Evolutionary conservation across 2,888 invertebrate genomes (phyloP), one percentile per base, ranked within the genome.

Genomic region (Nomada flava): DNA sequence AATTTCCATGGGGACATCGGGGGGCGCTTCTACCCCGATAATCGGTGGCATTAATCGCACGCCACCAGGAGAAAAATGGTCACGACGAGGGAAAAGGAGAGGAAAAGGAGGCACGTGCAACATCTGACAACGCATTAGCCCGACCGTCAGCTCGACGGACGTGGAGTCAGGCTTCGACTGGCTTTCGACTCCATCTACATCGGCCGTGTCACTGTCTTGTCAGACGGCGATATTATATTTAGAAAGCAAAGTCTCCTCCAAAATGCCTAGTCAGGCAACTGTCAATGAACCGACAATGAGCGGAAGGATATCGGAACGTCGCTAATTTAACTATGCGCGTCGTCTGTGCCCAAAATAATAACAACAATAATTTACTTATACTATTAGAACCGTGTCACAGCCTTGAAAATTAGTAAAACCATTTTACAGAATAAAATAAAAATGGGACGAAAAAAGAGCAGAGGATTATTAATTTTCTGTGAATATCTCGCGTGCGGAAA

Each of bases 101-200:
- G 55, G 60, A 26, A 11, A 63, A 57, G 62, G 44, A 73, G 29
- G 42, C 86, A 57, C 84, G 85, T 81, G 86, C 83, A 78, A 85
- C 90, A 83, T 86, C 87, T 88, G 91, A 90, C 90, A 90, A 90
- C 90, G 88, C 90, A 91, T 91, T 91, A 91, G 90, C 89, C 72
- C 72, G 57, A 76, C 73, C 86, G 87, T 80, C 79, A 77, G 59
- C 70, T 47, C 60, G 87, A 88, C 90, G 88, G 89, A 70, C 89
- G 75, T 36, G 36, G 36, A 36, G 36, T 89, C 88, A 88, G 84
- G 65, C 76, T 83, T 82, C 57, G 53, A 7, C 67, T 29, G 79
- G 73, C 75, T 83, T 76, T 85, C 85, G 84, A 55, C 82, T 76
- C 76, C 75, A 81, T 84, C 69, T 74, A 76, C 80, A 85, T 79